Base-by-base conservation (phyloP, 2,797 vertebrate genomes). In the Chelon labrosus region DNA sequence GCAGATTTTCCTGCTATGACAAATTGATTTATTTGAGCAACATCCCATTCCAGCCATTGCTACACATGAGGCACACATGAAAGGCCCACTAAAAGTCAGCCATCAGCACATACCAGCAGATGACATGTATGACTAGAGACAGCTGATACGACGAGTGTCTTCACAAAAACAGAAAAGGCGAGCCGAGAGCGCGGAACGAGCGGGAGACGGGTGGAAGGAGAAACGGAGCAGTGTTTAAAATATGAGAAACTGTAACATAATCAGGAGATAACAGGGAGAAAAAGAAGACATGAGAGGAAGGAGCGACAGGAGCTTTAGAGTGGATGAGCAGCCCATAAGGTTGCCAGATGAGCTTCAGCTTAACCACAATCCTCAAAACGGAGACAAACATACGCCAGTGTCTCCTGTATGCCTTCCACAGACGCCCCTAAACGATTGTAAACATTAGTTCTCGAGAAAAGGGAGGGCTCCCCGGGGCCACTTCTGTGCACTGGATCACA, bases 11-110 rank as follows among this genome's bases (percentile, higher is more conserved):
- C 85, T 89, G 85, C 89, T 83, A 91, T 94, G 93, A 94, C 92
- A 93, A 93, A 94, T 90, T 94, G 94, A 94, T 94, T 94, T 94
- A 93, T 87, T 91, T 68, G 19, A 83, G 83, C 86, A 73, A 86
- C 85, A 86, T 91, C 91, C 90, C 85, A 82, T 89, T 91, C 88
- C 90, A 93, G 88, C 87, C 89, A 83, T 89, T 86, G 85, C 91
- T 85, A 83, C 91, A 93, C 82, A 90, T 82, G 84, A 90, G 83
- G 89, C 89, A 83, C 91, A 91, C 89, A 93, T 91, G 92, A 92
- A 92, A 92, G 88, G 59, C 68, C 61, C 22, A 65, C 85, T 83
- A 87, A 91, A 92, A 91, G 46, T 79, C 86, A 86, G 86, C 86
- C 89, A 88, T 93, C 91, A 92, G 90, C 89, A 88, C 91, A 94